Evolutionary conservation across 2,113 vertebrate species (phyloP).

Genomic region (Chlamydotis undulata): DNA sequence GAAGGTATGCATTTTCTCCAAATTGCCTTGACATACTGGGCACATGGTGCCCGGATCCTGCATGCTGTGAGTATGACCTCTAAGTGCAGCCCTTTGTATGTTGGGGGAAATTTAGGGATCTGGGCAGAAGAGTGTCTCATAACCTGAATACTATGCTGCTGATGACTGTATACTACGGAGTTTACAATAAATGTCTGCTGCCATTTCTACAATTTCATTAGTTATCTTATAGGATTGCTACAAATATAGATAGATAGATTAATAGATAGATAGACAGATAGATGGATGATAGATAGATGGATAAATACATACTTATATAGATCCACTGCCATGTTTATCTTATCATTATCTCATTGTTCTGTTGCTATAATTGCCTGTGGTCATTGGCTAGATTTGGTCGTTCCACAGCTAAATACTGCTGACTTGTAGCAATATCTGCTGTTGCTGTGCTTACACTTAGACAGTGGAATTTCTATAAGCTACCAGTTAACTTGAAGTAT

Average conservation of each 20-base stretch:
- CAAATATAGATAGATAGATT: background rate
- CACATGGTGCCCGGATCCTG: background rate
- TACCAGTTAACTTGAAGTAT: background rate
- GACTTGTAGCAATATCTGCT: background rate
- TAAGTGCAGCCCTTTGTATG: background rate
- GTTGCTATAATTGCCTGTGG: background rate
- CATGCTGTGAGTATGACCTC: background rate
- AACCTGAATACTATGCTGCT: background rate
- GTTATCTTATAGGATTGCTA: background rate
- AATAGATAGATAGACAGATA: background rate
- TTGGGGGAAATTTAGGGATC: background rate
- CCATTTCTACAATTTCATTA: background rate
- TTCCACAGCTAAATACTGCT: background rate
- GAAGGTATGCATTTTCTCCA: background rate
- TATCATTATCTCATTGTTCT: background rate
- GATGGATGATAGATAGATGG: background rate
- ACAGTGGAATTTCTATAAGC: background rate
- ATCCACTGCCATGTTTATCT: background rate
- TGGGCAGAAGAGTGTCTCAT: background rate
- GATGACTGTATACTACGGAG: background rate
- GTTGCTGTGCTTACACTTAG: background rate
- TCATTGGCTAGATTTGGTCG: background rate
- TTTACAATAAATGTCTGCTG: background rate
- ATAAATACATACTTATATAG: background rate
- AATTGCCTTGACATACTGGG: background rate